Evolutionary conservation across 2,888 invertebrate genomes (phyloP), one percentile per base, ranked within the genome.

Genomic region (Dioctria linearis): DNA sequence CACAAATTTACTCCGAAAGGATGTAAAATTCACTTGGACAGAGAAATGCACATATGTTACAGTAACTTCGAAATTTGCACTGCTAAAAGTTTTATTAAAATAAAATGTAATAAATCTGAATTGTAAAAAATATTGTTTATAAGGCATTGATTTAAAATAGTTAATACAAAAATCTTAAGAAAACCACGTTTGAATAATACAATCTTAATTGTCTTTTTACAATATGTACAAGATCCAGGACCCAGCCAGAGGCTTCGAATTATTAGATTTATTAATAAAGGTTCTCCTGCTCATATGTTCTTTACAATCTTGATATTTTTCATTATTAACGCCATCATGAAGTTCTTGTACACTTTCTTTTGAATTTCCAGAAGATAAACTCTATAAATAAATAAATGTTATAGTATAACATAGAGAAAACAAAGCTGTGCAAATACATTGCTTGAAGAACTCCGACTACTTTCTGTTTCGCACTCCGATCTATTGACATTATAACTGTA

Each of bases 181-280:
- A 61, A 59, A 69, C 42, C 42, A 42, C 54, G 39, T 40, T 49
- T 54, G 13, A 57, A 49, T 25, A 51, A 25, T 5, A 42, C 25
- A 37, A 80, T 40, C 80, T 73, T 73, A 80, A 83, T 86, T 84
- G 87, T 84, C 88, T 88, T 82, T 86, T 85, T 54, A 86, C 85
- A 81, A 85, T 84, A 83, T 85, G 87, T 85, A 5, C 88, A 88
- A 65, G 85, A 88, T 61, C 88, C 84, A 63, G 88, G 82, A 42
- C 88, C 87, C 49, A 88, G 87, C 87, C 49, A 88, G 87, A 6
- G 88, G 88, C 83, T 88, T 88, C 9, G 87, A 87, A 82, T 88
- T 87, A 79, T 87, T 87, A 39, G 86, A 86, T 79, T 85, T 86
- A 42, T 86, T 85, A n/a, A 85, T 83, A 80, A 85, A 84, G 11